Evolutionary conservation across 2,888 invertebrate species (phyloP).

Genomic region (Pasiphila rectangulata): DNA sequence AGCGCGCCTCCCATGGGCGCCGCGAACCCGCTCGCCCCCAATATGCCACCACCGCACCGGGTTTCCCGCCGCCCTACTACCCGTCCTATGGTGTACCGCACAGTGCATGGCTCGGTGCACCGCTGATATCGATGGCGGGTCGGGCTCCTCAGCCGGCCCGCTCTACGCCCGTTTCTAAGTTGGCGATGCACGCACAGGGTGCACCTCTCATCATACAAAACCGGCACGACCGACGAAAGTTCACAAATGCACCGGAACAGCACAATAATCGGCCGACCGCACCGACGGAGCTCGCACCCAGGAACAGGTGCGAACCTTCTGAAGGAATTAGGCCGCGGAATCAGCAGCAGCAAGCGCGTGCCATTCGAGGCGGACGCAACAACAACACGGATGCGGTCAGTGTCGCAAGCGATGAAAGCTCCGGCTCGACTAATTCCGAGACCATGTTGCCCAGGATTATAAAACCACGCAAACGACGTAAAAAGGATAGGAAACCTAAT

Average conservation of each 20-base stretch:
- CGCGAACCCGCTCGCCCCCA: conserved; percentile 78
- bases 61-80: conserved; percentile 77
- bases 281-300: conserved; percentile 53
- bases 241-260: conserved; percentile 63
- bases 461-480: conserved; percentile 92
- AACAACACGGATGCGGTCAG: conserved; percentile 85
- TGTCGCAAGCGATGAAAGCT: conserved; percentile 89
- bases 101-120: conserved; percentile 88
- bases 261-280: conserved; percentile 61
- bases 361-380: conserved; percentile 65
- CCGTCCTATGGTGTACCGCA: conserved; percentile 76
- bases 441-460: conserved; percentile 92
- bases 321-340: conserved; percentile 68
- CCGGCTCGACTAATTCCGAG: conserved; percentile 83
- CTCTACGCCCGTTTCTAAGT: conserved; percentile 83
- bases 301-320: conserved; percentile 62
- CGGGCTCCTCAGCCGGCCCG: conserved; percentile 71
- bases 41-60: conserved; percentile 74
- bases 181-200: conserved; percentile 92
- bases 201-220: conserved; percentile 90
- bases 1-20: conserved; percentile 78
- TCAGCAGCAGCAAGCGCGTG: conserved; percentile 68
- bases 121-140: conserved; percentile 89
- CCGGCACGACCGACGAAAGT: conserved; percentile 80
- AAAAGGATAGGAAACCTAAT: conserved; percentile 91